A percentile compares a stretch with the other conserved stretches of the same genome.
Evolutionary conservation across 2,113 vertebrate species (phyloP).

Genomic region (Ranitomeya imitator): DNA sequence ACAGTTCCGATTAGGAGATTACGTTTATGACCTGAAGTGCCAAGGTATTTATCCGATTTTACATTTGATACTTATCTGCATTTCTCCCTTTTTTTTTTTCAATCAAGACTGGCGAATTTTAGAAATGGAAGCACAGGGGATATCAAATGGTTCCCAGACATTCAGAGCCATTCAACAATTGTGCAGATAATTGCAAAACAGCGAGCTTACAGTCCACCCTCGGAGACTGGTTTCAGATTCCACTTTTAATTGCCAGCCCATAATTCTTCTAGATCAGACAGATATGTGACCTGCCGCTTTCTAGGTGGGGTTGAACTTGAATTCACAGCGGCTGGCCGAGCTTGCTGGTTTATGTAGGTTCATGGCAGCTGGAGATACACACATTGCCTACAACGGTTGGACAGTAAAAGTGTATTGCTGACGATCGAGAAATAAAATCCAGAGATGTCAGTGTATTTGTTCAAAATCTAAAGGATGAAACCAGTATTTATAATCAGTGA

Average conservation of each 20-base stretch:
- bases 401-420: not conserved
- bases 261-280: not conserved
- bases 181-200: constrained; percentile 13
- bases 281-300: constrained; percentile 11
- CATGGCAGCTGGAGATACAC: constrained; percentile 1
- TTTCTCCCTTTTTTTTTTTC: constrained; percentile 8
- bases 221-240: not conserved
- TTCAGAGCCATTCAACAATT: constrained; percentile 40
- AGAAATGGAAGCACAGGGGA: constrained; percentile 41
- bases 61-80: not conserved
- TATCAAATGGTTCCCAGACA: constrained; percentile 23
- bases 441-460: not conserved
- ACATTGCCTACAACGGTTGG: not conserved
- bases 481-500: not conserved
- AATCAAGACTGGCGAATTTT: constrained; percentile 31
- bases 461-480: not conserved
- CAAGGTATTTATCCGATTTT: constrained; percentile 57
- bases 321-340: constrained; percentile 7
- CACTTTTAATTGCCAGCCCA: constrained; percentile 16
- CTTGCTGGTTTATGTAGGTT: constrained; percentile 13
- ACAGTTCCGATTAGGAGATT: not conserved
- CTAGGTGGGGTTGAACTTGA: not conserved
- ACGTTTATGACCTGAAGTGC: constrained; percentile 59
- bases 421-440: not conserved
- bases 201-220: constrained; percentile 39